Base-by-base conservation (phyloP, 2,797 vertebrate genomes). In the Propithecus perrieri region DNA sequence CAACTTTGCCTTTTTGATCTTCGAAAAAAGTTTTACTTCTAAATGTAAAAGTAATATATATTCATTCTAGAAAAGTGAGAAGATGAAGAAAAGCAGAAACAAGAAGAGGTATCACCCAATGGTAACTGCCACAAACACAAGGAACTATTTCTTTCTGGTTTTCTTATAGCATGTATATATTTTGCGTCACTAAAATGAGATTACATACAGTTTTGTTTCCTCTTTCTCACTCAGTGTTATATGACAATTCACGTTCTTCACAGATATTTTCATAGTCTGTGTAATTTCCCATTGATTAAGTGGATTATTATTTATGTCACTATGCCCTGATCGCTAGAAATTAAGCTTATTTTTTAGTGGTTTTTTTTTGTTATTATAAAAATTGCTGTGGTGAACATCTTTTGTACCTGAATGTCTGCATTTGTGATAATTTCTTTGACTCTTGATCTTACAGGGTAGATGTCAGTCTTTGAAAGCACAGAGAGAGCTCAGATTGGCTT, bases 1-100 rank as follows among this genome's bases (percentile, higher is more conserved):
- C 92, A 86, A 80, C 10, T 43, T 15, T 15, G 28, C 5, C 17
- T 63, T 75, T 57, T 53, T 48, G 59, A 84, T 20, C 65, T 94
- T 95, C 84, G 65, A 28, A 35, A 63, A 38, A 61, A 69, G 41
- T 59, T 91, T 85, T 92, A 46, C 72, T 91, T 93, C 63, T 67
- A 83, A 57, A 80, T 53, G 26, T 89, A 46, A 94, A 85, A 72
- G 57, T 63, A 35, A 53, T 28, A 30, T 8, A 35, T 63, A 15
- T 95, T 61, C 33, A 43, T 79, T 75, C 55, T 79, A 46, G 38
- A 80, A 63, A 94, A 87, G 24, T 38, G 33, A 7, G 35, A n/a
- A 85, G 75, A 63, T 4, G 50, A 86, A 85, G 46, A 50, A n/a
- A 80, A 89, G 18, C 14, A 24, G 61, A 18, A 87, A 48, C 10